These are phyloP conservation scores for Orthosia incerta DNA, from an alignment of 2,888 invertebrate genomes.

Conservation along the genomic window DNA sequence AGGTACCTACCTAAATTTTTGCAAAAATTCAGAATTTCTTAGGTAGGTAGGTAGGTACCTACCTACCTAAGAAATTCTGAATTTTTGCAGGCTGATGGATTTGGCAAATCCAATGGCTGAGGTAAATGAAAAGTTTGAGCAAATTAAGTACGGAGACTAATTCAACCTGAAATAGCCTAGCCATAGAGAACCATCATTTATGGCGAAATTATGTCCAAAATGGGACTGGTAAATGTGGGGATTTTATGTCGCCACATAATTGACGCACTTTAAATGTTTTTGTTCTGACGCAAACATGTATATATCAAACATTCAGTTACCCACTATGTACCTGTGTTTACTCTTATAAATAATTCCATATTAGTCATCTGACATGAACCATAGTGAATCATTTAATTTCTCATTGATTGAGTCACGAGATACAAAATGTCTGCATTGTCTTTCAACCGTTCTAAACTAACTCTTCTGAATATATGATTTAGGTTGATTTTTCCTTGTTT, in stretches of 20 bases:
- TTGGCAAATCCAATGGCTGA: not conserved
- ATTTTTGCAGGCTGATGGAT: not conserved
- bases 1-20: not conserved
- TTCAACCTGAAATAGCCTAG: too few relatives aligned
- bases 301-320: constrained; percentile 8
- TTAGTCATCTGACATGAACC: constrained; percentile 2
- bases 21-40: too few relatives aligned
- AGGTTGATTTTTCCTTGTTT: constrained; percentile 49
- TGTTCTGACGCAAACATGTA: constrained; percentile 4
- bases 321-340: constrained; percentile 19
- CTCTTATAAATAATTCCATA: not conserved
- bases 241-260: not conserved
- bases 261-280: not conserved
- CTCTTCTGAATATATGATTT: accelerated
- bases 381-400: constrained; percentile 56
- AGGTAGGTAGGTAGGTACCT: too few relatives aligned
- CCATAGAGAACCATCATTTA: not conserved
- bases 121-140: not conserved
- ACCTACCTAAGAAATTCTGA: not conserved
- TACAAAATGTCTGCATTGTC: constrained; percentile 30
- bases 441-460: constrained; percentile 15
- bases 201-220: too few relatives aligned
- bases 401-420: constrained; percentile 47
- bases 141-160: too few relatives aligned
- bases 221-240: too few relatives aligned